Conservation (phyloP, 2,113 vertebrate species). For the Ammodramus savannarum region DNA sequence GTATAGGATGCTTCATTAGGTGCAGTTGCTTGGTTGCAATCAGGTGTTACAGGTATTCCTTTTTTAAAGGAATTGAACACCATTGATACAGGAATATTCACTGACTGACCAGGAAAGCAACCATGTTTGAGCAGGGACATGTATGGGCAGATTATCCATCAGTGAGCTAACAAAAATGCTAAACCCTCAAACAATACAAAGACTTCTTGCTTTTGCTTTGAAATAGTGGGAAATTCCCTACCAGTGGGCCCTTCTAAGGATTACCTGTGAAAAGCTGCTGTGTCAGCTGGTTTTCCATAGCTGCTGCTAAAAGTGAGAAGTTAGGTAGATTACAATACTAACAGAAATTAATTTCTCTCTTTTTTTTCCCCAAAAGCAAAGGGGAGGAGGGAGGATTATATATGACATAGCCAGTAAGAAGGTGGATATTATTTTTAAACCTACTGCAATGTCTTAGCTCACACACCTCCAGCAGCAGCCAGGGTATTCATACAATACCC, state of each 20-base stretch:
- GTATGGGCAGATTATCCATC: background rate
- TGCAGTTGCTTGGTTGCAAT: background rate
- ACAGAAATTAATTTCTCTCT: background rate
- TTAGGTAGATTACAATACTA: background rate
- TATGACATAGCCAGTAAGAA: background rate
- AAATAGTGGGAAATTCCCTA: background rate
- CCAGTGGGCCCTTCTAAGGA: background rate
- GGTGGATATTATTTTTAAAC: background rate
- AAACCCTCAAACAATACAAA: background rate
- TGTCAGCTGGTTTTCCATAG: background rate
- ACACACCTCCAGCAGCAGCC: background rate
- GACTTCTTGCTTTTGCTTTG: background rate
- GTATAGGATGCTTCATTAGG: background rate
- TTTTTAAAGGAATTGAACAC: background rate
- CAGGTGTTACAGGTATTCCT: background rate
- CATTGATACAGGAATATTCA: background rate
- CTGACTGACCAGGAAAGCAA: background rate
- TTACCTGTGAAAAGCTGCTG: background rate
- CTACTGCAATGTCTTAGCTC: background rate
- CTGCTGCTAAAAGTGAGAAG: background rate
- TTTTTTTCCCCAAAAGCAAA: background rate
- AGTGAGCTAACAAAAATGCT: background rate
- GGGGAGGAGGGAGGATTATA: background rate
- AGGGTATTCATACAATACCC: background rate
- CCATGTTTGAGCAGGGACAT: background rate